These are phyloP conservation scores for Arrhamphus sclerolepis DNA, from an alignment of 2,797 vertebrate species.

Conservation along the genomic window DNA sequence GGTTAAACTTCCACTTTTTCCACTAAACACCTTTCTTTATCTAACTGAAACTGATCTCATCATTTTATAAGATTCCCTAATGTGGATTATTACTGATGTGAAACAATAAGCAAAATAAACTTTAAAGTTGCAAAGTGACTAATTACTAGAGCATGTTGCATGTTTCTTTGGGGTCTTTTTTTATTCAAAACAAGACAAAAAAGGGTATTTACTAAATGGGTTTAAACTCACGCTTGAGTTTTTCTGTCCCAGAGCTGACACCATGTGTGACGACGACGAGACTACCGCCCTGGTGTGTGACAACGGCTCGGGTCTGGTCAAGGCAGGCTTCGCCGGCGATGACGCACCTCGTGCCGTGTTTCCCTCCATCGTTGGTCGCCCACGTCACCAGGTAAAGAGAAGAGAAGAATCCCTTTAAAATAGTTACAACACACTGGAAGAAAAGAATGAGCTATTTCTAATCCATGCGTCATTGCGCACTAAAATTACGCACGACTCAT, in stretches of 20 bases:
- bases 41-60: too few species aligned
- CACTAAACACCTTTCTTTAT: too few species aligned
- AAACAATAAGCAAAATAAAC: too few species aligned
- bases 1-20: conserved; percentile 26
- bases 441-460: neutral
- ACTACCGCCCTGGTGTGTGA: conserved; percentile 94
- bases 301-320: conserved; percentile 93
- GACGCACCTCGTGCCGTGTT: conserved; percentile 93
- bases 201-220: neutral
- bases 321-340: conserved; percentile 93
- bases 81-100: conserved; percentile 1
- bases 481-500: neutral
- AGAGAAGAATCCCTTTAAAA: neutral
- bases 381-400: conserved; percentile 89
- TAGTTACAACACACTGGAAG: neutral
- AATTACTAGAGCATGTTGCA: too few species aligned
- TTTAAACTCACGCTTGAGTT: conserved; percentile 10
- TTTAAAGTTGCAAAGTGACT: too few species aligned
- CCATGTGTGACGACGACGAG: conserved; percentile 95
- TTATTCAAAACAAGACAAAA: neutral
- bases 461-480: conserved; percentile 22
- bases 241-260: conserved; percentile 56
- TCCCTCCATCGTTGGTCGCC: conserved; percentile 93
- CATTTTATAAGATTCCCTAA: neutral
- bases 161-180: too few species aligned